These are phyloP conservation scores for Drosophila parabipectinata DNA, from an alignment of 1,140 invertebrate species.

Conservation along the genomic window DNA sequence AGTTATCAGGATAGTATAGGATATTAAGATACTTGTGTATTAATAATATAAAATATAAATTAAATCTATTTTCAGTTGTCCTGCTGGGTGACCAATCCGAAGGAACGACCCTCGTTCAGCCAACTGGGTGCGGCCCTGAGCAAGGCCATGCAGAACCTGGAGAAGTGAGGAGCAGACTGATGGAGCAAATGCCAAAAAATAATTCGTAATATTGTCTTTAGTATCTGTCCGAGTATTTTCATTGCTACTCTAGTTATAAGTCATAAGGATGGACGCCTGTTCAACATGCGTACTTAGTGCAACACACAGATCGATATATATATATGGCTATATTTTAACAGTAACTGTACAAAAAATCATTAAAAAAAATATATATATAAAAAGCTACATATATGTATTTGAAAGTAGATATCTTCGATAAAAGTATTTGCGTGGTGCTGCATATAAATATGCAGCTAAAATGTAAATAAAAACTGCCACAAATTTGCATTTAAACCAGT, in stretches of 20 bases:
- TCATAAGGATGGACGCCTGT: slow-evolving; percentile 49
- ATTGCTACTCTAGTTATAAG: slow-evolving; percentile 38
- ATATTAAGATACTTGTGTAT: not conserved
- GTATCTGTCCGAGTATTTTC: slow-evolving; percentile 22
- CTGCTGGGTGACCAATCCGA: slow-evolving; percentile 87
- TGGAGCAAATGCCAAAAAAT: slow-evolving; percentile 45
- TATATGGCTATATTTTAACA: slow-evolving; percentile 43
- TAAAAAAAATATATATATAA: slow-evolving; percentile 2
- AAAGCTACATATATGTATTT: slow-evolving; percentile 15
- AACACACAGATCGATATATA: slow-evolving; percentile 17
- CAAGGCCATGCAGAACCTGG: slow-evolving; percentile 79
- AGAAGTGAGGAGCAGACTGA: slow-evolving; percentile 58
- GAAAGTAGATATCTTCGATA: slow-evolving; percentile 52
- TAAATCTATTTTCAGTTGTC: slow-evolving; percentile 49
- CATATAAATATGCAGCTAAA: slow-evolving; percentile 53
- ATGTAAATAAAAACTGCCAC: slow-evolving; percentile 74
- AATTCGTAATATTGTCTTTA: slow-evolving; percentile 39
- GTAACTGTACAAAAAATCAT: slow-evolving; percentile 55
- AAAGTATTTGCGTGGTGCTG: slow-evolving; percentile 69
- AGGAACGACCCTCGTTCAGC: slow-evolving; percentile 87
- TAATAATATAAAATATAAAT: not conserved
- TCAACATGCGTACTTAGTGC: slow-evolving; percentile 62
- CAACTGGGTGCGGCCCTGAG: slow-evolving; percentile 76
- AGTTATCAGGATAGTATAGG: slow-evolving; percentile 44
- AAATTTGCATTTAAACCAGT: slow-evolving; percentile 74